These are phyloP conservation scores for Acanthoscelides obtectus DNA, from an alignment of 2,888 invertebrate species.

Conservation along the genomic window DNA sequence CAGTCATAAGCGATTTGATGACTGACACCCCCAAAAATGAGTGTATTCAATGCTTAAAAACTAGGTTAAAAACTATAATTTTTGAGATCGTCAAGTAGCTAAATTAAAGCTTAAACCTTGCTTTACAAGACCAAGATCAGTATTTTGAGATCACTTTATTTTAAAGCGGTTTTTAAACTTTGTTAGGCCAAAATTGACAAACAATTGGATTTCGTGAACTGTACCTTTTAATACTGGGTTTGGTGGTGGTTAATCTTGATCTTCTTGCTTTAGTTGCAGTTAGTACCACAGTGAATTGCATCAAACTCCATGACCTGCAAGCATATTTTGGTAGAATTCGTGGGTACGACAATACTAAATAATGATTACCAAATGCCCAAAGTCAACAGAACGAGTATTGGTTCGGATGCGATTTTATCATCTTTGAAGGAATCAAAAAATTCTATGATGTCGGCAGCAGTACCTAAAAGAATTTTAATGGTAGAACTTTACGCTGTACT, in stretches of 20 bases:
- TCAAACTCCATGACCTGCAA: conserved; percentile 72
- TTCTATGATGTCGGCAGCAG: conserved; percentile 93
- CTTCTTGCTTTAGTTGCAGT: conserved; percentile 82
- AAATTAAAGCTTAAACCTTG: too few species aligned
- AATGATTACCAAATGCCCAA: conserved; percentile 71
- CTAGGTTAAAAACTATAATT: too few species aligned
- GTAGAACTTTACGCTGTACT: neutral
- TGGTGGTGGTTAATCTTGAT: conserved; percentile 58
- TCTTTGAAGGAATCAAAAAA: conserved; percentile 96
- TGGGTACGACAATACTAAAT: neutral
- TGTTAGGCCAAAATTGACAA: too few species aligned
- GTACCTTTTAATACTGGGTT: conserved; percentile 34
- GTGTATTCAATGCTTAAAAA: too few species aligned
- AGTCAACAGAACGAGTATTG: conserved; percentile 76
- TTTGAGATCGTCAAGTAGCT: too few species aligned
- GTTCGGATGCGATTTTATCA: conserved; percentile 73
- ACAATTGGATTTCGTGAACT: too few species aligned
- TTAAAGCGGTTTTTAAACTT: too few species aligned
- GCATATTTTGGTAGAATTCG: neutral
- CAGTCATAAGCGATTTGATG: too few species aligned
- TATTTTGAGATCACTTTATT: too few species aligned
- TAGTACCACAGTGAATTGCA: conserved; percentile 91
- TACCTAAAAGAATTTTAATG: conserved; percentile 53
- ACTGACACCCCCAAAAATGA: too few species aligned
- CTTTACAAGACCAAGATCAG: too few species aligned